Evolutionary conservation across 2,888 invertebrate species (phyloP).

Genomic region (Cantharis nigra): DNA sequence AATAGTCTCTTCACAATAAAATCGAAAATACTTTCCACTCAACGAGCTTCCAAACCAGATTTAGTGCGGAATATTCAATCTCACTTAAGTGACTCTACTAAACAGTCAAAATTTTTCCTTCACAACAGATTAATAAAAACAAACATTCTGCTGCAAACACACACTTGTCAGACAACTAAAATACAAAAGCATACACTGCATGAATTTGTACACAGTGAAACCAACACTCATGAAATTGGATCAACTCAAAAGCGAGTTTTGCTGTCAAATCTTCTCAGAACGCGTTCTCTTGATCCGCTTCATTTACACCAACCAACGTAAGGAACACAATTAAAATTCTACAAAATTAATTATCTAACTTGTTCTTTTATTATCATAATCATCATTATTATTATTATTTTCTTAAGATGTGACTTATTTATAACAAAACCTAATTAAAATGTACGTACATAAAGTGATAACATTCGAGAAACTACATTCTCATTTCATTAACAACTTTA

Average conservation of each 20-base stretch:
- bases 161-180: constrained; percentile 7
- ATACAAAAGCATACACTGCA: constrained; percentile 4
- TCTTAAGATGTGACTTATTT: constrained; percentile 18
- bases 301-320: not conserved
- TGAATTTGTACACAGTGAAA: not conserved
- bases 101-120: constrained; percentile 17
- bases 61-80: constrained; percentile 26
- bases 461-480: constrained; percentile 20
- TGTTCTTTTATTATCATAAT: not conserved
- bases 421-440: constrained; percentile 25
- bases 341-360: not conserved
- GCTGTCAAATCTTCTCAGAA: not conserved
- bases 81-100: constrained; percentile 27
- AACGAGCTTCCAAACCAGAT: constrained; percentile 26
- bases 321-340: not conserved
- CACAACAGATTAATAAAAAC: constrained; percentile 28
- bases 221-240: not conserved
- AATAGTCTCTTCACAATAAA: constrained; percentile 11
- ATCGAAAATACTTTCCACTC: constrained; percentile 25
- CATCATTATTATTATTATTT: constrained; percentile 10
- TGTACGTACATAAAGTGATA: constrained; percentile 16
- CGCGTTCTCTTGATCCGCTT: not conserved
- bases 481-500: not conserved
- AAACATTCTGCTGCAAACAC: constrained; percentile 19
- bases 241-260: not conserved